Percentiles rank a stretch among this genome's conserved stretches.
These are phyloP conservation scores for Ciconia nigra DNA, from an alignment of 2,797 vertebrate species.

Conservation along the genomic window DNA sequence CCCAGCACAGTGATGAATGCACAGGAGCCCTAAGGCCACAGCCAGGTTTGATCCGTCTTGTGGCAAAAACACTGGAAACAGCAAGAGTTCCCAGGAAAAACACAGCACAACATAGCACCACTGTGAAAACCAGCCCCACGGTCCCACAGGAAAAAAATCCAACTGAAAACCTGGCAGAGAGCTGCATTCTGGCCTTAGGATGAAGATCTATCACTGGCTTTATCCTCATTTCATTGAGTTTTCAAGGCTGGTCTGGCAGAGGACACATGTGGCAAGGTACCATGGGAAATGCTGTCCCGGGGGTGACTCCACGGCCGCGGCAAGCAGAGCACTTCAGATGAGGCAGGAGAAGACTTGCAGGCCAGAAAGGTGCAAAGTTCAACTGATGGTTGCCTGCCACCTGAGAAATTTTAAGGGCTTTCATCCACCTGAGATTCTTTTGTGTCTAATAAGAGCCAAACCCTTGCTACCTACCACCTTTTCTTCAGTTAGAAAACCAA, in stretches of 20 bases:
- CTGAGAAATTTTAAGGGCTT: background rate
- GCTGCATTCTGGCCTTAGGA: background rate
- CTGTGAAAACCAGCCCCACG: rapidly evolving
- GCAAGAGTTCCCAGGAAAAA: background rate
- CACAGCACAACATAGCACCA: rapidly evolving
- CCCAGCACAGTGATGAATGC: background rate
- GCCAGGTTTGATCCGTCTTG: background rate
- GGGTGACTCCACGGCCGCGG: rapidly evolving
- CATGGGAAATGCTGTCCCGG: rapidly evolving
- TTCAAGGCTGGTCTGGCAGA: background rate
- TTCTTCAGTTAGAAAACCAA: background rate
- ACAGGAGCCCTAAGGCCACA: background rate
- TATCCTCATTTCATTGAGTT: background rate
- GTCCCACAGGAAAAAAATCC: background rate
- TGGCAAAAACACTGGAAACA: background rate
- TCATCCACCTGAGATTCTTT: background rate
- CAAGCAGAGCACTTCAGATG: background rate
- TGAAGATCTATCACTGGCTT: background rate
- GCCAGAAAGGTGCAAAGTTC: background rate
- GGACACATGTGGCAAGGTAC: background rate
- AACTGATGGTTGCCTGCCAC: background rate
- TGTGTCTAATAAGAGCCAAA: background rate
- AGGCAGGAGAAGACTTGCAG: background rate
- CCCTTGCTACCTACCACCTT: background rate
- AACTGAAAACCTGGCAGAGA: rapidly evolving